Percentiles rank a stretch among this genome's conserved stretches.
Evolutionary conservation across 2,113 vertebrate genomes (phyloP).

Genomic region (Octodon degus): DNA sequence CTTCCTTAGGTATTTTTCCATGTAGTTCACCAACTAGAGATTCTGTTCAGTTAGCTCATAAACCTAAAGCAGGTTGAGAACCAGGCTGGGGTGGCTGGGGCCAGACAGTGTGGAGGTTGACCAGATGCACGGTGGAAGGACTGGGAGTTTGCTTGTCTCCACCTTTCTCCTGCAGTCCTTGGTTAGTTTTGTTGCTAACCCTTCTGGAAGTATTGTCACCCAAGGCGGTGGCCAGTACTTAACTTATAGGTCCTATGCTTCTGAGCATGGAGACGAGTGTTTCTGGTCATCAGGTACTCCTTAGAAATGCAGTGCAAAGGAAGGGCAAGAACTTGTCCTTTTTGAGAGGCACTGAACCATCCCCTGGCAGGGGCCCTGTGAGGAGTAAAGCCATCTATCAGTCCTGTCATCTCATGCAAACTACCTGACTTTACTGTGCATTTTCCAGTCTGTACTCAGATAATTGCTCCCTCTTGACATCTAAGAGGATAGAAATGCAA

Average conservation of each 20-base stretch:
- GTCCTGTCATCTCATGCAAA: not conserved
- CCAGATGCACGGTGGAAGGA: not conserved
- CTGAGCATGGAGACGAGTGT: not conserved
- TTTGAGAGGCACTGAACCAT: not conserved
- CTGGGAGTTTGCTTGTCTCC: not conserved
- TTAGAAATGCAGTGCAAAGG: not conserved
- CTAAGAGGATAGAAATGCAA: not conserved
- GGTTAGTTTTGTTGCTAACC: not conserved
- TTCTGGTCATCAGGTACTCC: not conserved
- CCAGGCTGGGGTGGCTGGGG: not conserved
- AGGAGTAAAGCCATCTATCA: not conserved
- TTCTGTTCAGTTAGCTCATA: not conserved
- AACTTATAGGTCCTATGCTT: not conserved
- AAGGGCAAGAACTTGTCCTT: not conserved
- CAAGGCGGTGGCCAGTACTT: not conserved
- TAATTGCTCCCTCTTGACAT: not conserved
- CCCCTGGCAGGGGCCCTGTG: not conserved
- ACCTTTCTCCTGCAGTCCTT: not conserved
- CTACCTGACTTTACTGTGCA: not conserved
- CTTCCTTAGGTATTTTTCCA: conserved; percentile 20
- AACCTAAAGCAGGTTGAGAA: not conserved
- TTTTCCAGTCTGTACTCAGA: not conserved
- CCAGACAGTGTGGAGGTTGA: not conserved
- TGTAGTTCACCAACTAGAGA: not conserved
- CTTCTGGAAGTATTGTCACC: not conserved